phyloP scores from a whole-genome alignment of 2,113 vertebrate species.

The Dendropsophus ebraccatus region DNA sequence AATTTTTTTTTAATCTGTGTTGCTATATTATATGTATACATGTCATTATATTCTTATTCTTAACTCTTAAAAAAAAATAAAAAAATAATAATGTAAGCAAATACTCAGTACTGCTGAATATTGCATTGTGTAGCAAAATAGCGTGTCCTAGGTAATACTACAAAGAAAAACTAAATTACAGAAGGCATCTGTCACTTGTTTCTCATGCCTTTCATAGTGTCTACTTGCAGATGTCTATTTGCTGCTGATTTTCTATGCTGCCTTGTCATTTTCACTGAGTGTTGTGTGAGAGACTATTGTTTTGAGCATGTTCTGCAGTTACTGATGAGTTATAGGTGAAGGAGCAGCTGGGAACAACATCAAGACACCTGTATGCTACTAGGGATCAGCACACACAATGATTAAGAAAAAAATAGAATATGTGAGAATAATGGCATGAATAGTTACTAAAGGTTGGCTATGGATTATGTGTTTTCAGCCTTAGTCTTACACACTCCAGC shows the following conservation, averaged over 20 bases:
- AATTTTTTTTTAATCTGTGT: too few relatives aligned
- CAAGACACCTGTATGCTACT: background rate
- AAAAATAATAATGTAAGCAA: background rate
- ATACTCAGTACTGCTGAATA: background rate
- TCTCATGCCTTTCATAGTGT: background rate
- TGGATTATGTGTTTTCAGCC: background rate
- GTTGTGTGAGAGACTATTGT: slow-evolving; percentile 9
- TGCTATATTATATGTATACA: too few relatives aligned
- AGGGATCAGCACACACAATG: slow-evolving; percentile 2
- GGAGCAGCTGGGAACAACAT: slow-evolving; percentile 26
- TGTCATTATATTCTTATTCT: too few relatives aligned
- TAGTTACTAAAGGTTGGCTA: background rate
- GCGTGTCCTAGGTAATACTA: background rate
- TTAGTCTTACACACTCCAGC: background rate
- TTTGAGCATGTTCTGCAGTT: slow-evolving; percentile 12
- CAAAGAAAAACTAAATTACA: background rate
- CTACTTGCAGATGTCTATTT: slow-evolving; percentile 24
- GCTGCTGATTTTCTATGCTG: slow-evolving; percentile 15
- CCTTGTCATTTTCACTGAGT: slow-evolving; percentile 37
- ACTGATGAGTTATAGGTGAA: slow-evolving; percentile 22
- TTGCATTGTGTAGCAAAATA: background rate
- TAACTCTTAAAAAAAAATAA: too few relatives aligned
- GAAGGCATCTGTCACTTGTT: background rate
- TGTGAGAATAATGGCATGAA: background rate
- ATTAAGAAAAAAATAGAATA: background rate